These are phyloP conservation scores for Oconnorella tubifera DNA, from an alignment of 2,888 invertebrate genomes.

Conservation along the genomic window DNA sequence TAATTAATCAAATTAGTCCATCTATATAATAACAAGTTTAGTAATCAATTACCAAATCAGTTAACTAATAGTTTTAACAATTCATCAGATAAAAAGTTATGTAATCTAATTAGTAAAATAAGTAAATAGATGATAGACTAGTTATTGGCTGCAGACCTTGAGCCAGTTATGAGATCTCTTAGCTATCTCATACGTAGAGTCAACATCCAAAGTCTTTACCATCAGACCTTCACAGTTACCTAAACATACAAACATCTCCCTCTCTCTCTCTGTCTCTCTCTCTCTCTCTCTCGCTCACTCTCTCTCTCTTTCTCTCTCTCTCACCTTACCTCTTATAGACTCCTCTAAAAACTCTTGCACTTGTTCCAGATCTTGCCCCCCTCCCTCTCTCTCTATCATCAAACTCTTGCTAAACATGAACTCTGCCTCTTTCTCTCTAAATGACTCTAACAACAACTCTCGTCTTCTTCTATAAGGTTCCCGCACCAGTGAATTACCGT, in stretches of 20 bases:
- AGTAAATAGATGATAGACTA: too few relatives aligned
- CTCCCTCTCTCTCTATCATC: too few relatives aligned
- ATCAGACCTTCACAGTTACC: slow-evolving; percentile 97
- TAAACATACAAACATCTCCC: slow-evolving; percentile 36
- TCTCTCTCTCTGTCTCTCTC: too few relatives aligned
- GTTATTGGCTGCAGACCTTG: slow-evolving; percentile 42
- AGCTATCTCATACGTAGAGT: slow-evolving; percentile 94
- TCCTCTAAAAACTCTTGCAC: slow-evolving; percentile 91
- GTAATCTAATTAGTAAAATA: too few relatives aligned
- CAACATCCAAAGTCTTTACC: slow-evolving; percentile 90
- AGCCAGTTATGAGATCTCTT: slow-evolving; percentile 65
- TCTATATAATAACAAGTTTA: too few relatives aligned
- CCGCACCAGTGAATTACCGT: slow-evolving; percentile 78
- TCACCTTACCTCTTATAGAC: too few relatives aligned
- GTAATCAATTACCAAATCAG: too few relatives aligned
- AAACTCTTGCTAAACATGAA: slow-evolving; percentile 82
- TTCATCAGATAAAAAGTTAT: too few relatives aligned
- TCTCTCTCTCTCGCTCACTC: too few relatives aligned
- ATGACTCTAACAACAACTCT: slow-evolving; percentile 64
- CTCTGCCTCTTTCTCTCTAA: slow-evolving; percentile 64
- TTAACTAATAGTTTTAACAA: too few relatives aligned
- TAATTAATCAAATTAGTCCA: too few relatives aligned
- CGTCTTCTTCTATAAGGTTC: slow-evolving; percentile 73
- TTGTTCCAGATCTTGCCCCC: slow-evolving; percentile 81
- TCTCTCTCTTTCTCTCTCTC: too few relatives aligned